Evolutionary conservation across 2,888 invertebrate genomes (phyloP), one percentile per base, ranked within the genome.

Genomic region (Hoplodrina blanda): DNA sequence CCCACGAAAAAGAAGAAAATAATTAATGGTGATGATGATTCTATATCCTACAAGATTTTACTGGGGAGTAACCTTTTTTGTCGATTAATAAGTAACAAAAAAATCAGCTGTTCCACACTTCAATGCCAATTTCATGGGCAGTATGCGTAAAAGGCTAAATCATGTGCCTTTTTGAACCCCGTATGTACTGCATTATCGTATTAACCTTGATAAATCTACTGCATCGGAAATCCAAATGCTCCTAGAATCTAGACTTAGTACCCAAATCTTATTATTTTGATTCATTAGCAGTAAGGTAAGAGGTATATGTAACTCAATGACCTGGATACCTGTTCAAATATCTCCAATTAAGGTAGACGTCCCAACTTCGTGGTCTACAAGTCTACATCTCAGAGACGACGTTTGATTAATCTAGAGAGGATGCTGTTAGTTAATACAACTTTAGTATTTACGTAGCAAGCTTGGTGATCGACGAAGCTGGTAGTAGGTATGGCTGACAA

Each of bases 401-500:
- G 44, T 56, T 65, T 68, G 73, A 79, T 80, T 80, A 73, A 73
- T 68, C 68, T 73, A 37, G 19, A 59, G 78, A 54, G 56, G 56
- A 56, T 54, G 33, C 44, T 65, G 49, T 77, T 68, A 57, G 73
- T 33, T 69, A 56, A 70, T 69, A 56, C 54, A 59, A 64, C 44
- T 56, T 62, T 41, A 69, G 41, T 66, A 66, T 74, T 61, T 70
- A 78, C 73, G 19, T 62, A 50, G 8, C 44, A 8, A 56, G 56
- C 53, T 73, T 54, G 68, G 57, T 57, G 62, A 73, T 67, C 17
- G 62, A 44, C 7, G 2, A 46, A 46, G 33, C 8, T 37, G n/a
- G 6, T 20, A 4, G 15, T 33, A 11, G 3, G 11, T 25, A 20
- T 37, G 17, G 2, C n/a, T 37, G 25, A n/a, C 11, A 56, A 2